phyloP scores from a whole-genome alignment of 2,888 invertebrate genomes.

The Ectemnius continuus region DNA sequence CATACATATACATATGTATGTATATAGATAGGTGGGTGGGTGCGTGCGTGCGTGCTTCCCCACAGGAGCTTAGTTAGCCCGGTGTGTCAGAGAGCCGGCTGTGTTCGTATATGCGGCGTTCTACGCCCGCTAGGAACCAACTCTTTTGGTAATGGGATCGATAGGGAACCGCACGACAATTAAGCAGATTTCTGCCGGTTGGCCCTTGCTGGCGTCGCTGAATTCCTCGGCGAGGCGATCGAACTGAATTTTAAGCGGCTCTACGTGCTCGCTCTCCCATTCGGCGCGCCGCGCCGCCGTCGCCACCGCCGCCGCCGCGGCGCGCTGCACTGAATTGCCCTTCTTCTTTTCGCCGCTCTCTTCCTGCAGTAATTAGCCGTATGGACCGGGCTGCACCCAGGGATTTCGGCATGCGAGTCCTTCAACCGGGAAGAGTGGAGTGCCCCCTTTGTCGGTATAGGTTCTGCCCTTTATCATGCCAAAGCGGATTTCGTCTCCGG shows the following conservation, averaged over 20 bases:
- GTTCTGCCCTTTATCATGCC: background rate
- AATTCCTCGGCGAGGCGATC: too few species aligned
- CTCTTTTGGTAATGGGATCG: conserved; percentile 28
- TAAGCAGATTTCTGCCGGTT: conserved; percentile 18
- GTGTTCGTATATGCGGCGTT: background rate
- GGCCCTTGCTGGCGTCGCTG: background rate
- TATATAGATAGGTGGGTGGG: too few species aligned
- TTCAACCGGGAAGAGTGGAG: background rate
- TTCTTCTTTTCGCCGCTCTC: conserved; percentile 20
- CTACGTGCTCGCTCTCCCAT: background rate
- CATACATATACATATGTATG: too few species aligned
- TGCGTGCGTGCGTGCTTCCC: too few species aligned
- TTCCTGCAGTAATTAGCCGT: conserved; percentile 4
- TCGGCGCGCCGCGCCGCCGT: background rate
- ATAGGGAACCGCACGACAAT: conserved; percentile 24
- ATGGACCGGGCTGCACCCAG: background rate
- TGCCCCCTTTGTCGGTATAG: background rate
- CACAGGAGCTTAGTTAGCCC: too few species aligned
- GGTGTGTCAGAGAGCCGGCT: conserved; percentile 4
- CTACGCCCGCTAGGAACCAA: background rate
- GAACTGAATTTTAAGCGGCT: too few species aligned
- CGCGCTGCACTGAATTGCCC: background rate
- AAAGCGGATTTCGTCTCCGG: conserved; percentile 1
- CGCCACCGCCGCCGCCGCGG: background rate
- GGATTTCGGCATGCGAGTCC: conserved; percentile 3